phyloP scores from a whole-genome alignment of 2,888 invertebrate genomes.

The Oxystoma pomonae region DNA sequence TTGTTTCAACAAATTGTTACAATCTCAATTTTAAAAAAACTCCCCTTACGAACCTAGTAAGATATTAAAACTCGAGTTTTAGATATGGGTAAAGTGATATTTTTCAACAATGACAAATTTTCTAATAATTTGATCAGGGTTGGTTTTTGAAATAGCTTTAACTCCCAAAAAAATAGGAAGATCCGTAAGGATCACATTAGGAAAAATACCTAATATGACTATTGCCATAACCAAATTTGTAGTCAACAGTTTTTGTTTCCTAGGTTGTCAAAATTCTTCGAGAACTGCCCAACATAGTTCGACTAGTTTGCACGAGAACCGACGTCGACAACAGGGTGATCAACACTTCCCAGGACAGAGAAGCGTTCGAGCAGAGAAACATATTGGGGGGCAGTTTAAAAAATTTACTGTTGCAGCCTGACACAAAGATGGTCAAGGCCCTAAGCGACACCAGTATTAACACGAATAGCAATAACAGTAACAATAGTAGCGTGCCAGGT shows the following conservation, averaged over 20 bases:
- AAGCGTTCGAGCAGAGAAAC: constrained; percentile 74
- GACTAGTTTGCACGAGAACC: constrained; percentile 84
- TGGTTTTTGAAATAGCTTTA: too few relatives aligned
- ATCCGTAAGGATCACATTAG: too few relatives aligned
- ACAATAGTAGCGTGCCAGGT: background rate
- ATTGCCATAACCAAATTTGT: too few relatives aligned
- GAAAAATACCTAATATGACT: too few relatives aligned
- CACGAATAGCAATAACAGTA: constrained; percentile 60
- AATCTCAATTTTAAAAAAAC: too few relatives aligned
- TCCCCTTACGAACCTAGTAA: too few relatives aligned
- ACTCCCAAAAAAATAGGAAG: too few relatives aligned
- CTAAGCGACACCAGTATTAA: constrained; percentile 92
- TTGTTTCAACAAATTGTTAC: too few relatives aligned
- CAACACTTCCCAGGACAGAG: constrained; percentile 70
- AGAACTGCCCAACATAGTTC: constrained; percentile 84
- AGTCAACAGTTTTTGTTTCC: background rate
- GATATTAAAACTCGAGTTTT: too few relatives aligned
- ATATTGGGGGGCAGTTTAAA: constrained; percentile 83
- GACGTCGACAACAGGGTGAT: constrained; percentile 61
- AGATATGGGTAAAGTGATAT: too few relatives aligned
- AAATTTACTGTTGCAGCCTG: constrained; percentile 59
- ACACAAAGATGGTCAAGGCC: constrained; percentile 71
- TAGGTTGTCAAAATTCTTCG: constrained; percentile 79
- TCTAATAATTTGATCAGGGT: too few relatives aligned
- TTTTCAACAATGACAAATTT: too few relatives aligned